A percentile compares a stretch with the other conserved stretches of the same genome.
Conservation (phyloP, 2,888 invertebrate genomes). For the Stramonita haemastoma region DNA sequence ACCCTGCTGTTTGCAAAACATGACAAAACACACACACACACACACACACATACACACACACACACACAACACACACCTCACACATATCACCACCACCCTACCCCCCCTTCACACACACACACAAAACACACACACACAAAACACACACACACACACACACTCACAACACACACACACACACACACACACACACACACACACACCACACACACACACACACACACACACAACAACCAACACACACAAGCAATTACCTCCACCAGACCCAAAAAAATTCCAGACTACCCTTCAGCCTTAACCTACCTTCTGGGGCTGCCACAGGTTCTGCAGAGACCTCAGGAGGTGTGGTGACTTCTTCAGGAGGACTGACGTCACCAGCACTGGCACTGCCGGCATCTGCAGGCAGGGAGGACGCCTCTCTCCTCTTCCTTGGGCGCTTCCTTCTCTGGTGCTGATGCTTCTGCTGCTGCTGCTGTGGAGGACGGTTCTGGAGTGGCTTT, state of each 20-base stretch:
- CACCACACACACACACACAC: background rate
- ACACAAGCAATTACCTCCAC: background rate
- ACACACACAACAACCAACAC: constrained; percentile 14
- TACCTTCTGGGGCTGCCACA: constrained; percentile 20
- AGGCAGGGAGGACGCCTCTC: background rate
- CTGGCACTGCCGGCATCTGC: background rate
- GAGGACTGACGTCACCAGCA: background rate
- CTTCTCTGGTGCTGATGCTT: background rate
- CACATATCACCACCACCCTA: too few relatives aligned
- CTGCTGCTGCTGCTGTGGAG: background rate
- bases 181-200: constrained; percentile 9
- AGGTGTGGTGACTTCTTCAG: constrained; percentile 12
- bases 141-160: background rate
- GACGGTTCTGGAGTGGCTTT: background rate
- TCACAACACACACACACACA: background rate
- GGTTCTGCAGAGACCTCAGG: constrained; percentile 21
- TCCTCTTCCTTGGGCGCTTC: background rate
- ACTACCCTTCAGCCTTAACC: background rate
- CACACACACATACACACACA: background rate
- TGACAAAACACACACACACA: background rate
- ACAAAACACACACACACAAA: background rate
- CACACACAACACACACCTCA: too few relatives aligned
- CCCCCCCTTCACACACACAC: too few relatives aligned
- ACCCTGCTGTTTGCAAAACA: too few relatives aligned
- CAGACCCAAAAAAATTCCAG: background rate